Percentiles rank a stretch among this genome's conserved stretches.
These are phyloP conservation scores for Cremastobaeus sp. DNA, from an alignment of 2,888 invertebrate genomes.

Conservation along the genomic window DNA sequence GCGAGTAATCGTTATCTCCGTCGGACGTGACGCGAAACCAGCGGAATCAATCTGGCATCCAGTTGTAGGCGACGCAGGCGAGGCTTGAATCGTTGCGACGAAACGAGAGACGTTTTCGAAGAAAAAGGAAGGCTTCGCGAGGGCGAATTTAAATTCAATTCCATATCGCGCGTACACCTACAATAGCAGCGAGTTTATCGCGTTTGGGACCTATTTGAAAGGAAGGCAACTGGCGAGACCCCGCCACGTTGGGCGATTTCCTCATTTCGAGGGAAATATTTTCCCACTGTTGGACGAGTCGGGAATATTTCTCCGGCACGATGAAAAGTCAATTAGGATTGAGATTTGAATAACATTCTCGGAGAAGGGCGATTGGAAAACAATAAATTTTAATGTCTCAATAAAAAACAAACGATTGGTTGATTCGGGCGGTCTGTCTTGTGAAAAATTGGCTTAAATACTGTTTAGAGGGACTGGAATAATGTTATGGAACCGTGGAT, in stretches of 20 bases:
- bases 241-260: constrained; percentile 58
- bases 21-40: constrained; percentile 56
- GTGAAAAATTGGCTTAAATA: too few relatives aligned
- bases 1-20: constrained; percentile 19
- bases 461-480: too few relatives aligned
- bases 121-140: constrained; percentile 46
- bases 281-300: too few relatives aligned
- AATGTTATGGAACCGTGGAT: constrained; percentile 6
- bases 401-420: too few relatives aligned
- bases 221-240: constrained; percentile 49
- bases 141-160: constrained; percentile 74
- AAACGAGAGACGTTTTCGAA: constrained; percentile 31
- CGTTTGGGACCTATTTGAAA: constrained; percentile 72
- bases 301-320: too few relatives aligned
- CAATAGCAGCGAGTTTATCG: constrained; percentile 68
- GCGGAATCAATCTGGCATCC: constrained; percentile 76
- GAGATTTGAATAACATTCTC: too few relatives aligned
- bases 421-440: too few relatives aligned
- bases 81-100: constrained; percentile 53
- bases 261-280: constrained; percentile 2
- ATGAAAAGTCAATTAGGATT: too few relatives aligned
- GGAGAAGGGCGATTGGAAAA: too few relatives aligned
- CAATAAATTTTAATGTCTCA: too few relatives aligned
- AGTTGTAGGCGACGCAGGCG: constrained; percentile 63
- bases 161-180: constrained; percentile 64